These are phyloP conservation scores for Haplochromis vanheusdeni DNA, from an alignment of 2,113 vertebrate species.

Conservation along the genomic window DNA sequence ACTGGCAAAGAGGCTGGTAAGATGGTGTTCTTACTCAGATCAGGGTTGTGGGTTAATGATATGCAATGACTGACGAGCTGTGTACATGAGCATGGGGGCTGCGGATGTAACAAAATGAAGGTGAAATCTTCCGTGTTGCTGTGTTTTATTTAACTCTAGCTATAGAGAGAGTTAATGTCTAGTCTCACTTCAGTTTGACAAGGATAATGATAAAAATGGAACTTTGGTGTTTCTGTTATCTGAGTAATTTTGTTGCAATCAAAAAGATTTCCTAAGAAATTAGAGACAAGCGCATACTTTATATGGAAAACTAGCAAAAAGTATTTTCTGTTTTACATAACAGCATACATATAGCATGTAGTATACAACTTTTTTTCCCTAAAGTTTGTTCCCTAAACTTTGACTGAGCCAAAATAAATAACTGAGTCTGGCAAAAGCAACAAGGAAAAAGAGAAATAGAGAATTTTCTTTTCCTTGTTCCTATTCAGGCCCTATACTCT, in stretches of 20 bases:
- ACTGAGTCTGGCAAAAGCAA: neutral
- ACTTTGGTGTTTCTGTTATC: neutral
- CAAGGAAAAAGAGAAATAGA: neutral
- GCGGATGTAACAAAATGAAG: constrained; percentile 36
- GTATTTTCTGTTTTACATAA: neutral
- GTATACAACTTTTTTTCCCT: neutral
- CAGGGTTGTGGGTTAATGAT: constrained; percentile 38
- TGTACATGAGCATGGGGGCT: constrained; percentile 60
- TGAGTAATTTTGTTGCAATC: neutral
- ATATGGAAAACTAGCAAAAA: neutral
- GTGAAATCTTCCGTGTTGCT: neutral
- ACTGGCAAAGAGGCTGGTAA: constrained; percentile 50
- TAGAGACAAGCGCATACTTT: neutral
- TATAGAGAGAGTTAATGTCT: neutral
- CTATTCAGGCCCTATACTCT: neutral
- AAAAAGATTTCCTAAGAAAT: neutral
- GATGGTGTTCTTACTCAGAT: constrained; percentile 46
- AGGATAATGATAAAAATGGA: neutral
- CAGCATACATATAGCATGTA: neutral
- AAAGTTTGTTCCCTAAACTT: neutral
- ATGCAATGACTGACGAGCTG: constrained; percentile 47
- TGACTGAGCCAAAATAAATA: neutral
- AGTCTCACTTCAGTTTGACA: neutral
- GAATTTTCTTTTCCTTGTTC: neutral
- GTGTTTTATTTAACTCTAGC: neutral